phyloP scores from a whole-genome alignment of 2,113 vertebrate genomes.

The Ailuropoda melanoleuca region DNA sequence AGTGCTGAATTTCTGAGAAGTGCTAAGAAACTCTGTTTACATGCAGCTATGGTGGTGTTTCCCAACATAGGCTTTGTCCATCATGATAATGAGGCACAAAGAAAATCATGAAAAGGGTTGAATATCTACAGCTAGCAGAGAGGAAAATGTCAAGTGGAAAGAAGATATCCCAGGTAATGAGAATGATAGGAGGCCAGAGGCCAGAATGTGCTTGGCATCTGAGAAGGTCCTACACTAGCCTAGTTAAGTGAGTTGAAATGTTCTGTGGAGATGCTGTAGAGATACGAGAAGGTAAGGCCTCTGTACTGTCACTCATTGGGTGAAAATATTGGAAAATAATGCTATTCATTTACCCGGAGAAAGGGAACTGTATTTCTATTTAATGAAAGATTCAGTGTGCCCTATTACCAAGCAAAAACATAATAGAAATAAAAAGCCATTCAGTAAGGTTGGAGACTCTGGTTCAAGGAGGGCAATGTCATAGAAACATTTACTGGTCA shows the following conservation, averaged over 20 bases:
- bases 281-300: not conserved
- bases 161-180: not conserved
- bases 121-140: not conserved
- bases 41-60: not conserved
- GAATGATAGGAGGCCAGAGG: not conserved
- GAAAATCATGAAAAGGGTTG: not conserved
- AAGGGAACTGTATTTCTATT: not conserved
- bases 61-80: not conserved
- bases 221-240: not conserved
- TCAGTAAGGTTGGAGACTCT: not conserved
- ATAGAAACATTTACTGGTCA: constrained; percentile 70
- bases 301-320: not conserved
- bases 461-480: constrained; percentile 44
- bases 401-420: not conserved
- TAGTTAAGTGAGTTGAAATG: not conserved
- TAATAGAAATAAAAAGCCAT: not conserved
- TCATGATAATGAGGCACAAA: not conserved
- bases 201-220: not conserved
- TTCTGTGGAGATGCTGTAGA: not conserved
- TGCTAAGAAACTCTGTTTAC: not conserved
- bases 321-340: not conserved
- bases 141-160: not conserved
- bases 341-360: not conserved
- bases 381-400: not conserved
- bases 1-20: constrained; percentile 21